phyloP scores from a whole-genome alignment of 2,797 vertebrate genomes.

The Percopsis omiscomaycus region DNA sequence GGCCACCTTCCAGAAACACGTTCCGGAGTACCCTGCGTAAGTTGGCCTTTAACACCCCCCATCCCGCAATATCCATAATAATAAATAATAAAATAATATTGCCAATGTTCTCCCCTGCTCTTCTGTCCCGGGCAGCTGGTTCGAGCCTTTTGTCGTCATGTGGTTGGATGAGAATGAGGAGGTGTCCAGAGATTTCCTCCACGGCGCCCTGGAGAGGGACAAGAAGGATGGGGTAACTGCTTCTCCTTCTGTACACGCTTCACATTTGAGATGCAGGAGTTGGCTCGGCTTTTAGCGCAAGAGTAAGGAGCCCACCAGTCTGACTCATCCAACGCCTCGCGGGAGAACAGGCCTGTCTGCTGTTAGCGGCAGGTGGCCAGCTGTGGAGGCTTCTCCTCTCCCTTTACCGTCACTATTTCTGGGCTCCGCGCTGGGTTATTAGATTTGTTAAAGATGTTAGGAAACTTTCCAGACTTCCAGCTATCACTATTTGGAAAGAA shows the following conservation, averaged over 20 bases:
- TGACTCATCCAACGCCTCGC: too few species aligned
- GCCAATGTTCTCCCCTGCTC: too few species aligned
- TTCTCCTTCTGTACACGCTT: slow-evolving; percentile 27
- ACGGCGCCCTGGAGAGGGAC: slow-evolving; percentile 94
- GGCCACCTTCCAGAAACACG: slow-evolving; percentile 86
- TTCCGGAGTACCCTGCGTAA: slow-evolving; percentile 89
- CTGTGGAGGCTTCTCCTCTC: too few species aligned
- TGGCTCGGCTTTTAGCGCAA: neutral
- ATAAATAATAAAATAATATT: neutral
- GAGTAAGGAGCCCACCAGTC: too few species aligned
- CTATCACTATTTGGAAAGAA: too few species aligned
- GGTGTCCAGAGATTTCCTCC: slow-evolving; percentile 94
- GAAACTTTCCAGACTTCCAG: too few species aligned
- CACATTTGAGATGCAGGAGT: slow-evolving; percentile 33
- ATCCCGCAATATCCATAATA: neutral
- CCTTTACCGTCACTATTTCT: too few species aligned
- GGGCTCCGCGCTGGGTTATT: too few species aligned
- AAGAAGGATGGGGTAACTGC: slow-evolving; percentile 95
- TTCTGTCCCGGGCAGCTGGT: slow-evolving; percentile 81
- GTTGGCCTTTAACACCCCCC: slow-evolving; percentile 25
- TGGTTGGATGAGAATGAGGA: slow-evolving; percentile 99
- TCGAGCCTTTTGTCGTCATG: slow-evolving; percentile 97
- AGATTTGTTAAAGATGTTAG: too few species aligned
- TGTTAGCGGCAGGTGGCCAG: too few species aligned
- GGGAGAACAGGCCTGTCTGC: too few species aligned